Conservation (phyloP, 1,140 invertebrate species). For the Xylocopa sonorina region DNA sequence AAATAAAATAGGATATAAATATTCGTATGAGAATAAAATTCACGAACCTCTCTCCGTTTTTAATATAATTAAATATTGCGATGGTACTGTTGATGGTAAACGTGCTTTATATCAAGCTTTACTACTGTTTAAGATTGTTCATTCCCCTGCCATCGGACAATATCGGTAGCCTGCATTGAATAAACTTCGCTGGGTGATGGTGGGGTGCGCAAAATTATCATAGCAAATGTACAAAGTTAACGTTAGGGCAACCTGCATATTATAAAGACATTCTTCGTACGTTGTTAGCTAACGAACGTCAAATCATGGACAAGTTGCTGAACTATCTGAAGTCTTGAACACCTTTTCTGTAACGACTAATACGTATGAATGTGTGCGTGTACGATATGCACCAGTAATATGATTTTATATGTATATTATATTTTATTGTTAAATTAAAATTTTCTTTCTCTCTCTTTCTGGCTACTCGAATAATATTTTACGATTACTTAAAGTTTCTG, state of each 20-base stretch:
- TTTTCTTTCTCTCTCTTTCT: background rate
- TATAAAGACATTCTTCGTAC: slow-evolving; percentile 34
- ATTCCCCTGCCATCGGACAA: slow-evolving; percentile 36
- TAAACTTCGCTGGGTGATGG: slow-evolving; percentile 37
- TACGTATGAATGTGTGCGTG: too few relatives aligned
- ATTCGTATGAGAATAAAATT: slow-evolving; percentile 1
- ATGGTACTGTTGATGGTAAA: slow-evolving; percentile 25
- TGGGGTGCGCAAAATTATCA: slow-evolving; percentile 40
- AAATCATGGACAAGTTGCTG: slow-evolving; percentile 29
- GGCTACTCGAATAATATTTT: background rate
- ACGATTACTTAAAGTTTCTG: background rate
- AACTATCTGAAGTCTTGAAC: slow-evolving; percentile 24
- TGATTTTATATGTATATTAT: background rate
- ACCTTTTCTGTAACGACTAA: slow-evolving; percentile 29
- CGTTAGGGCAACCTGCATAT: slow-evolving; percentile 35
- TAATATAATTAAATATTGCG: slow-evolving; percentile 19
- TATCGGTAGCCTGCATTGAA: slow-evolving; percentile 23
- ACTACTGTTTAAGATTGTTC: slow-evolving; percentile 26
- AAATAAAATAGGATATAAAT: slow-evolving; percentile 11
- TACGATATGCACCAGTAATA: background rate
- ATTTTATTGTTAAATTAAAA: background rate
- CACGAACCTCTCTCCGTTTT: slow-evolving; percentile 32
- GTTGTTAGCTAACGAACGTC: slow-evolving; percentile 41
- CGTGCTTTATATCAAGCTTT: slow-evolving; percentile 13
- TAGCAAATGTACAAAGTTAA: slow-evolving; percentile 41